Conservation (phyloP, 1,140 invertebrate genomes). For the Dryas iulia region DNA sequence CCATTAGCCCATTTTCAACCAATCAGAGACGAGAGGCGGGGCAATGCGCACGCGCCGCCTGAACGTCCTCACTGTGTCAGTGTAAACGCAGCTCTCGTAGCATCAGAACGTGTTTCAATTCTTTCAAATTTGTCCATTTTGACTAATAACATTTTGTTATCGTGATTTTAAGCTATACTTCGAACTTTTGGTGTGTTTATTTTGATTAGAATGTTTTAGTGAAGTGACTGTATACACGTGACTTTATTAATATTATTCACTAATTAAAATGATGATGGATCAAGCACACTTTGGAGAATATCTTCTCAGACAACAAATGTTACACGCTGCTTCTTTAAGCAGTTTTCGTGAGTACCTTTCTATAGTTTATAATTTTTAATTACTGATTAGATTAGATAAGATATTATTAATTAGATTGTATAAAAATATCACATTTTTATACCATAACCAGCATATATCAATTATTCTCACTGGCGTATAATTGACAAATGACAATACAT, state of each 20-base stretch:
- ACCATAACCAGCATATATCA: too few relatives aligned
- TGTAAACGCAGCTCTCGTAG: slow-evolving; percentile 64
- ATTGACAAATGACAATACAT: too few relatives aligned
- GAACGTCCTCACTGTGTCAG: slow-evolving; percentile 48
- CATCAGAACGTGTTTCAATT: slow-evolving; percentile 47
- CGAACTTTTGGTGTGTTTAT: slow-evolving; percentile 31
- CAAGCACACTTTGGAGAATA: slow-evolving; percentile 74
- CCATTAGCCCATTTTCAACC: slow-evolving; percentile 57
- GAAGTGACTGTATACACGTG: slow-evolving; percentile 46
- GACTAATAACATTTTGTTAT: slow-evolving; percentile 48
- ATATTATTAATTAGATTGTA: too few relatives aligned
- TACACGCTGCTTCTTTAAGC: slow-evolving; percentile 69
- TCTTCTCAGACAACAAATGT: slow-evolving; percentile 73
- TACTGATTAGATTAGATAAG: too few relatives aligned
- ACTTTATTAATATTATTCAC: slow-evolving; percentile 34
- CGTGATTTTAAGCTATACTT: slow-evolving; percentile 19
- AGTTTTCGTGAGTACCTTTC: slow-evolving; percentile 59
- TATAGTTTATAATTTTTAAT: too few relatives aligned
- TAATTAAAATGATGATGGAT: slow-evolving; percentile 71
- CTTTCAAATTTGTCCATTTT: slow-evolving; percentile 52
- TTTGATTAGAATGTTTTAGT: slow-evolving; percentile 48
- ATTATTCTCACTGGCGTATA: too few relatives aligned
- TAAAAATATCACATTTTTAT: too few relatives aligned
- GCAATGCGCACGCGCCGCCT: slow-evolving; percentile 70
- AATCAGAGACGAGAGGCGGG: slow-evolving; percentile 58